Conservation (phyloP, 2,113 vertebrate genomes). For the Oxyura jamaicensis region DNA sequence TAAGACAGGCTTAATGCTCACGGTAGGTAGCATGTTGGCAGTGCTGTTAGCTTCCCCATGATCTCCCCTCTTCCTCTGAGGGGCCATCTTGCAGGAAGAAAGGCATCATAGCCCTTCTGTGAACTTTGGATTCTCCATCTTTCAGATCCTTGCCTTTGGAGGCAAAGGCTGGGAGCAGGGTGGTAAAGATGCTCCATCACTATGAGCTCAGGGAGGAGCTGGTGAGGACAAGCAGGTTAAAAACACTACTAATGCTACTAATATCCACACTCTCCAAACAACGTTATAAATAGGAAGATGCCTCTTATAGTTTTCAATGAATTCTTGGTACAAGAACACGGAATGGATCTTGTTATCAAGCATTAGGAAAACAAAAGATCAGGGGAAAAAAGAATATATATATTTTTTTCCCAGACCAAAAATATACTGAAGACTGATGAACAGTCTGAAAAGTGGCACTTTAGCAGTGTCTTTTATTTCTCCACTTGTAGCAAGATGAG, state of each 20-base stretch:
- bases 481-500: neutral
- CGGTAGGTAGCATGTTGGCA: neutral
- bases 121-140: neutral
- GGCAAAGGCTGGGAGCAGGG: neutral
- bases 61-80: neutral
- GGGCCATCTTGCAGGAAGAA: neutral
- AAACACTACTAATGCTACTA: neutral
- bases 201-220: neutral
- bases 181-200: neutral
- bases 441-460: neutral
- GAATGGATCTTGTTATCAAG: neutral
- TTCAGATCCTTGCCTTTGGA: neutral
- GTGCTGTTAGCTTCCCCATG: neutral
- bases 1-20: neutral
- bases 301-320: neutral
- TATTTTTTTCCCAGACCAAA: neutral
- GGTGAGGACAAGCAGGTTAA: neutral
- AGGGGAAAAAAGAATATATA: neutral
- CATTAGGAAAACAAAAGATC: neutral
- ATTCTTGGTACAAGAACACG: neutral
- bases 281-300: neutral
- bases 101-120: neutral
- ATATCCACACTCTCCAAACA: neutral
- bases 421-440: neutral
- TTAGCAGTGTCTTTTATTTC: neutral